Evolutionary conservation across 2,797 vertebrate genomes (phyloP), one percentile per base, ranked within the genome.

Genomic region (Salmo trutta): DNA sequence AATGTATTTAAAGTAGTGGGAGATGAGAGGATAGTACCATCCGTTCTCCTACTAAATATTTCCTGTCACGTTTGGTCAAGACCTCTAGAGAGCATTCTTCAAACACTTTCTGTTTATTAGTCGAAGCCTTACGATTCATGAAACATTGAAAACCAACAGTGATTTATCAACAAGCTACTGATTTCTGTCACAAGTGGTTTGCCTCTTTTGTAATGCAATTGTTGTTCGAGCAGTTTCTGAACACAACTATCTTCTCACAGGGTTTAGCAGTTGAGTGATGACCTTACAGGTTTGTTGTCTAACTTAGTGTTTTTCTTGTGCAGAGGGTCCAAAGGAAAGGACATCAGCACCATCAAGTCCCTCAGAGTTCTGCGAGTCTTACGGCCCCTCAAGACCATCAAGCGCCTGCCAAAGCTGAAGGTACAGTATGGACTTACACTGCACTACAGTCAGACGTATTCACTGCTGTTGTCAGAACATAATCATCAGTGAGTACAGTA

Each of bases 301-400:
- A 7, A 47, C 8, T 36, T 29, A 7, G 52, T 69, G 75, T 74
- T 78, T 83, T 65, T 70, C 75, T 77, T 86, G 67, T 92, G 81
- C 92, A 97, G 96, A 92, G 97, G 97, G 82, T 97, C 94, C 91
- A 99, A 99, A 94, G 98, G 96, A 79, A 99, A 99, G 91, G 97
- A 99, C 90, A 97, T 99, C 92, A 99, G 94, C 94, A 99, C 98
- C 7, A 99, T 99, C 92, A 99, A 99, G 91, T 99, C 98, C 0
- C 90, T 99, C 88, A 92, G 98, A 70, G 98, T 99, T 31, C 93
- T 99, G 52, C 91, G 98, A 0, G 98, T 99, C 70, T 93, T 99
- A 41, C 87, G 98, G 68, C 98, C 98, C 0, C 93, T 99, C 85
- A 99, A 99, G 93, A 99, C 98, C 84, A 99, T 99, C 89, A 99